Percentiles rank a stretch among this genome's conserved stretches.
Conservation (phyloP, 2,888 invertebrate genomes). For the Thymelicus lineola region DNA sequence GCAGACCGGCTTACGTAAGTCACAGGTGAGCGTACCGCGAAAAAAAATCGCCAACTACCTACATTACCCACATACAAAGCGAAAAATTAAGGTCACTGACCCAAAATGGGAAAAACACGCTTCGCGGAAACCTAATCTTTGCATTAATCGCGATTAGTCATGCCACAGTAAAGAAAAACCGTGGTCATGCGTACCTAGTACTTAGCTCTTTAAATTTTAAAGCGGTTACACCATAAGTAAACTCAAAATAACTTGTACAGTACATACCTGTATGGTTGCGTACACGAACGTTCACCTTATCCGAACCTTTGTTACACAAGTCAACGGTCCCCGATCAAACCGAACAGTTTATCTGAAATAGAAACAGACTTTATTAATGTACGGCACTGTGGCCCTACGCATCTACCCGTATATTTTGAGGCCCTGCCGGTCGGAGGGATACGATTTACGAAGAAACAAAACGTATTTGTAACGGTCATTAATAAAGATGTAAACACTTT, state of each 20-base stretch:
- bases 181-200: conserved; percentile 60
- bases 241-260: conserved; percentile 55
- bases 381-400: conserved; percentile 70
- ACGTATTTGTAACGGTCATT: conserved; percentile 43
- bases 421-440: conserved; percentile 48
- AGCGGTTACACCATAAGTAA: conserved; percentile 48
- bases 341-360: conserved; percentile 82
- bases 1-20: conserved; percentile 67
- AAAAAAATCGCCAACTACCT: conserved; percentile 68
- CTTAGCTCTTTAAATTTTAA: conserved; percentile 55
- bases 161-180: too few species aligned
- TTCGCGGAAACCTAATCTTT: conserved; percentile 53
- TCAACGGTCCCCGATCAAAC: conserved; percentile 80
- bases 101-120: conserved; percentile 69
- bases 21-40: conserved; percentile 58
- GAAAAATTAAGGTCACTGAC: conserved; percentile 67
- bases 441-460: conserved; percentile 36
- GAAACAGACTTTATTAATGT: conserved; percentile 79
- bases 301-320: conserved; percentile 81
- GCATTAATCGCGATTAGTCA: conserved; percentile 68
- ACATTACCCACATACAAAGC: conserved; percentile 56
- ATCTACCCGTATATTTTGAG: conserved; percentile 49
- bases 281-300: conserved; percentile 80
- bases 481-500: conserved; percentile 46
- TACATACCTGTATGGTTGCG: conserved; percentile 74